Conservation (phyloP, 2,113 vertebrate species). For the Engraulis encrasicolus region DNA sequence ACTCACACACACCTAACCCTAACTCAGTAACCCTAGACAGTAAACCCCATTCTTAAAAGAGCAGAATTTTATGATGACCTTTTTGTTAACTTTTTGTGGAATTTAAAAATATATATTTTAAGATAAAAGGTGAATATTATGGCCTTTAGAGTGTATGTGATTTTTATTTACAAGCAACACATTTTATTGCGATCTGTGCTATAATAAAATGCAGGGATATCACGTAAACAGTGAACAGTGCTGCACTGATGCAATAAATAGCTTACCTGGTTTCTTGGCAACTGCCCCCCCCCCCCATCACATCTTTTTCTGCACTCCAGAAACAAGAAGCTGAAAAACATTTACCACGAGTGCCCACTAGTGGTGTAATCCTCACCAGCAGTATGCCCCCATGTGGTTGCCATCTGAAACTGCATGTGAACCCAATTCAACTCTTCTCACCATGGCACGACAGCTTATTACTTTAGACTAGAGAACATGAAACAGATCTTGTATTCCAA, state of each 20-base stretch:
- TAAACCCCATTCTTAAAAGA: neutral
- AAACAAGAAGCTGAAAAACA: neutral
- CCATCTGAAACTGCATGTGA: neutral
- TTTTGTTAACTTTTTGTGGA: neutral
- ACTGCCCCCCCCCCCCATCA: neutral
- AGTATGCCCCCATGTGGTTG: neutral
- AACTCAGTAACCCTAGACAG: too few relatives aligned
- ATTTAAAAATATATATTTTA: neutral
- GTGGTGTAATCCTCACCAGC: neutral
- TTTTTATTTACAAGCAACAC: neutral
- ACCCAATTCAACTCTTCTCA: neutral
- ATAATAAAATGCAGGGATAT: neutral
- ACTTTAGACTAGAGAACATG: neutral
- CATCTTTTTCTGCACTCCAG: neutral
- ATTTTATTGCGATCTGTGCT: neutral
- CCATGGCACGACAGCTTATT: neutral
- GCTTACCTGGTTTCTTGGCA: neutral
- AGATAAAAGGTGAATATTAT: neutral
- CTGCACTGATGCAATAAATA: slow-evolving; percentile 3
- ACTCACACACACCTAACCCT: too few relatives aligned
- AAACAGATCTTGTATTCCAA: neutral
- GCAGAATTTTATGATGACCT: neutral
- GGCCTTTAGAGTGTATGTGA: neutral
- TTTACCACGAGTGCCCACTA: neutral
- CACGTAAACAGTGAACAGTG: neutral